Conservation (phyloP, 2,888 invertebrate species). For the Mythimna vitellina region DNA sequence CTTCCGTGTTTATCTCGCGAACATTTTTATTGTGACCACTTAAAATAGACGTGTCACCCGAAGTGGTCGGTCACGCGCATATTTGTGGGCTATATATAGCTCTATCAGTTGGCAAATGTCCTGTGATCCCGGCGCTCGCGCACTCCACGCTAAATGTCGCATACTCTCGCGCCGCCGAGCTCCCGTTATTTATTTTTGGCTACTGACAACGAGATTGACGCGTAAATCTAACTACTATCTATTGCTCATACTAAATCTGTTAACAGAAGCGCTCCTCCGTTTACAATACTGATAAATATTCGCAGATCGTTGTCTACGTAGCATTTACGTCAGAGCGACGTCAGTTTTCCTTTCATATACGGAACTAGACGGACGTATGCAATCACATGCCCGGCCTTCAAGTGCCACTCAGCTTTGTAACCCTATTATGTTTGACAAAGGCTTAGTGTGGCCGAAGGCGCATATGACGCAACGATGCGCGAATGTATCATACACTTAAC, state of each 20-base stretch:
- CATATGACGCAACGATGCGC: constrained; percentile 23
- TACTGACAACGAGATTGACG: constrained; percentile 57
- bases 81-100: constrained; percentile 83
- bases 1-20: constrained; percentile 77
- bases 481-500: constrained; percentile 10
- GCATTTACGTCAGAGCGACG: constrained; percentile 58
- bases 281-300: constrained; percentile 59
- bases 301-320: constrained; percentile 51
- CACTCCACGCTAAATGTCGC: constrained; percentile 78
- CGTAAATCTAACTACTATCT: constrained; percentile 63
- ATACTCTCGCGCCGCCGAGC: constrained; percentile 69
- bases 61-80: constrained; percentile 87
- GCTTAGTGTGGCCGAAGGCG: constrained; percentile 29
- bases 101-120: constrained; percentile 88
- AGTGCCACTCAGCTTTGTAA: constrained; percentile 55
- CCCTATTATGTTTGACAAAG: constrained; percentile 57
- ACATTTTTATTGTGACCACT: constrained; percentile 77
- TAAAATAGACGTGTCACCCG: constrained; percentile 80
- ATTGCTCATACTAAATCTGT: constrained; percentile 66
- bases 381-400: constrained; percentile 52
- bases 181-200: constrained; percentile 73
- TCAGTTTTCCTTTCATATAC: constrained; percentile 48
- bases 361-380: constrained; percentile 40
- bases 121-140: constrained; percentile 73
- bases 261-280: constrained; percentile 55